Evolutionary conservation across 2,797 vertebrate species (phyloP).

Genomic region (Todus mexicanus): DNA sequence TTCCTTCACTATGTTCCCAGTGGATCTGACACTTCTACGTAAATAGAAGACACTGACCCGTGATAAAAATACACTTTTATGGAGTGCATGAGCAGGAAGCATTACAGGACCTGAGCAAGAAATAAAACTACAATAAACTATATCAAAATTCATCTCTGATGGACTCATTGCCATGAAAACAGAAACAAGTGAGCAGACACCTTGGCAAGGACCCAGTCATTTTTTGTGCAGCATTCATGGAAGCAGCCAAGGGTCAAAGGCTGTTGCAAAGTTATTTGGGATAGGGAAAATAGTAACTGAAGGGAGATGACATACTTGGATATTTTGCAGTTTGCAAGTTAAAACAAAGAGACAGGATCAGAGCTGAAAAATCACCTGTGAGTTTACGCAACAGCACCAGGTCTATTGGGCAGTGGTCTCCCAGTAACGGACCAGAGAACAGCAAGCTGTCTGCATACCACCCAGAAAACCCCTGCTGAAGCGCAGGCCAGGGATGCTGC

Average conservation of each 20-base stretch:
- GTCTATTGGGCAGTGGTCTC: background rate
- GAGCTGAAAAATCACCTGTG: background rate
- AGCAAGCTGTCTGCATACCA: background rate
- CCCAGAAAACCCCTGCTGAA: background rate
- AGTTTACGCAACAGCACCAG: background rate
- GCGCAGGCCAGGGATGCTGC: background rate
- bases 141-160: background rate
- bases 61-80: conserved; percentile 16
- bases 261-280: background rate
- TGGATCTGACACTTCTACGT: background rate
- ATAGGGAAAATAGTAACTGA: background rate
- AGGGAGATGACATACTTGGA: background rate
- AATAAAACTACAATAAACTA: background rate
- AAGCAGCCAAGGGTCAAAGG: background rate
- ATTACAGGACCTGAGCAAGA: background rate
- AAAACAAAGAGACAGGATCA: background rate
- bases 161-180: background rate
- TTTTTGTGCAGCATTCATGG: background rate
- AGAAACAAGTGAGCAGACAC: conserved; percentile 19
- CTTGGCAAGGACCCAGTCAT: background rate
- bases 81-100: background rate
- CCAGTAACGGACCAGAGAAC: background rate
- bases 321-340: background rate
- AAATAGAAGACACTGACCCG: conserved; percentile 28
- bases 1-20: background rate